phyloP scores from a whole-genome alignment of 2,797 vertebrate genomes.

The Hephaestus fuliginosus region DNA sequence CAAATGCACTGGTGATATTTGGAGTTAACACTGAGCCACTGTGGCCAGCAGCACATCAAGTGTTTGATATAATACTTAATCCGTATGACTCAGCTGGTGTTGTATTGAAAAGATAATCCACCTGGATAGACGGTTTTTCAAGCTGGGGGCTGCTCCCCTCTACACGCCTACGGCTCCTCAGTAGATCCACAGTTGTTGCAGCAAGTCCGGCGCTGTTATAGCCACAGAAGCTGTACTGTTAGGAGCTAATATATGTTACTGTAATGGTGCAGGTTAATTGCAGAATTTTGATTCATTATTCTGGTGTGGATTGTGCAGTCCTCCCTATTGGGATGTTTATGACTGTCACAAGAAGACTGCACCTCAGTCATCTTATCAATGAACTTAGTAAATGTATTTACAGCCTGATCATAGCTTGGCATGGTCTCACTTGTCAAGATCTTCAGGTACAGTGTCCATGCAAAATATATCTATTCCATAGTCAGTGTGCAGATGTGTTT shows the following conservation, averaged over 20 bases:
- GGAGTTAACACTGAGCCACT: neutral
- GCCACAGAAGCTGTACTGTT: neutral
- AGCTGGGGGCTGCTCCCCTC: constrained; percentile 8
- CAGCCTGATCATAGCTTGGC: constrained; percentile 18
- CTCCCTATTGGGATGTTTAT: constrained; percentile 10
- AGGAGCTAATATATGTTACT: neutral
- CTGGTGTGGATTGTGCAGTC: constrained; percentile 24
- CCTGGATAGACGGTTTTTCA: constrained; percentile 26
- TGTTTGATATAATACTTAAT: constrained; percentile 49
- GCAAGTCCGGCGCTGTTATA: neutral
- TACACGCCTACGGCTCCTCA: constrained; percentile 14
- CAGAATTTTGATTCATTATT: constrained; percentile 27
- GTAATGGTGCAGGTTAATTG: constrained; percentile 17
- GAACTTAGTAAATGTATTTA: constrained; percentile 8
- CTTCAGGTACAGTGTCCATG: neutral
- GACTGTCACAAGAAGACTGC: constrained; percentile 3
- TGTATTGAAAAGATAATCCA: constrained; percentile 35
- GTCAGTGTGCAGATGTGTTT: neutral
- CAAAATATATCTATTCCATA: neutral
- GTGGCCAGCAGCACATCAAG: constrained; percentile 25
- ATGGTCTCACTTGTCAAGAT: neutral
- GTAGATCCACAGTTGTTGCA: neutral
- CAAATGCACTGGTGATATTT: constrained; percentile 2
- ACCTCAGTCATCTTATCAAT: neutral
- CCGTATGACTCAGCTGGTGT: constrained; percentile 33